Conservation (phyloP, 2,888 invertebrate species). For the Zygothrica quintamaculata region DNA sequence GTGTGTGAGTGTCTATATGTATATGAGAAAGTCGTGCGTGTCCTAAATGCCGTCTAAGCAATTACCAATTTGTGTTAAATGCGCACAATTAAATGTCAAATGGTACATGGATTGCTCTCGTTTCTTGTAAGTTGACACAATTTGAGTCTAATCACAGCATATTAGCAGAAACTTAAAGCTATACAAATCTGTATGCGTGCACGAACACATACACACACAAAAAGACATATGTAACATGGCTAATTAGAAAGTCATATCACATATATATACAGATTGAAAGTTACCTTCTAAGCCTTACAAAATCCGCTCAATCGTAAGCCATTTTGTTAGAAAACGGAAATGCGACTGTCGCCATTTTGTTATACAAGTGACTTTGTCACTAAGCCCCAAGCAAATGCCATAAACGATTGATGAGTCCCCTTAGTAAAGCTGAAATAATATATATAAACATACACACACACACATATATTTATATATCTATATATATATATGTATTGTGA, state of each 20-base stretch:
- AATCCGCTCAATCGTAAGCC: slow-evolving; percentile 30
- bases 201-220: slow-evolving; percentile 4
- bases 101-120: slow-evolving; percentile 44
- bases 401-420: slow-evolving; percentile 58
- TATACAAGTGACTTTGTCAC: slow-evolving; percentile 48
- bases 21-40: slow-evolving; percentile 33
- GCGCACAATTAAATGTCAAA: slow-evolving; percentile 73
- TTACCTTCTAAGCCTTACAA: background rate
- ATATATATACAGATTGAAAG: background rate
- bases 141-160: slow-evolving; percentile 57
- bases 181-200: slow-evolving; percentile 27
- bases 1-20: no score
- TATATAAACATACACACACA: slow-evolving; percentile 2
- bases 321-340: slow-evolving; percentile 51
- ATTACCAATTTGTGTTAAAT: slow-evolving; percentile 75
- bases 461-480: background rate
- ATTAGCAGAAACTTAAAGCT: slow-evolving; percentile 61
- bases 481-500: background rate
- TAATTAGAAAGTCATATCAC: slow-evolving; percentile 39
- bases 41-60: slow-evolving; percentile 54
- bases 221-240: slow-evolving; percentile 7
- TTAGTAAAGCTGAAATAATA: slow-evolving; percentile 11
- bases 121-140: slow-evolving; percentile 22
- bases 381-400: slow-evolving; percentile 50
- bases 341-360: slow-evolving; percentile 48